A percentile compares a stretch with the other conserved stretches of the same genome.
These are phyloP conservation scores for Drosophila suzukii DNA, from an alignment of 1,140 invertebrate genomes.

Conservation along the genomic window DNA sequence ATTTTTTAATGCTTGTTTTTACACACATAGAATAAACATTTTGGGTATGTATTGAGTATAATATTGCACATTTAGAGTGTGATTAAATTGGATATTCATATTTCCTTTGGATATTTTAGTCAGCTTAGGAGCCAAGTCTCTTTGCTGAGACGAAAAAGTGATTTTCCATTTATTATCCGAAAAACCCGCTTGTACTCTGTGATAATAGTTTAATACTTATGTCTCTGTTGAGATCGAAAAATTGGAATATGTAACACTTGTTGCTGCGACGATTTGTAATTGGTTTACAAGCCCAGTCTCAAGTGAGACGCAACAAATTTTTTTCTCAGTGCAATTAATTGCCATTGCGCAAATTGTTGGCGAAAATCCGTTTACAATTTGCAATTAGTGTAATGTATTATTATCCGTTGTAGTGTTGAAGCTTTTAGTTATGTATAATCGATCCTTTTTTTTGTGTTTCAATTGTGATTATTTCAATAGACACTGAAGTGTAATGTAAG, in stretches of 20 bases:
- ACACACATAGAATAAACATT: constrained; percentile 67
- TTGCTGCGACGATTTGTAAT: no score
- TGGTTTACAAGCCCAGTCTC: neutral
- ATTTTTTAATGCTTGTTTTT: constrained; percentile 66
- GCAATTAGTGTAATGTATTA: neutral
- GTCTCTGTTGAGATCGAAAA: neutral
- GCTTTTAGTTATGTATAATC: neutral
- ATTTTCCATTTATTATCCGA: neutral
- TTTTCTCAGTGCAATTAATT: constrained; percentile 6
- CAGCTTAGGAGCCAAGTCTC: constrained; percentile 28
- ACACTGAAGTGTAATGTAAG: neutral
- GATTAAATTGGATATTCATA: constrained; percentile 34
- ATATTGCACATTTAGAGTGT: constrained; percentile 35
- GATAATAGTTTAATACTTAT: neutral
- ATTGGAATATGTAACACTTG: neutral
- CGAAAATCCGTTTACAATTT: neutral
- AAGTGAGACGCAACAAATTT: neutral
- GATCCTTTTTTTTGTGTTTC: neutral
- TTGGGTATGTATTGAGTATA: constrained; percentile 31
- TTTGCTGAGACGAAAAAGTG: constrained; percentile 28
- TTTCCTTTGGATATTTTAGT: constrained; percentile 14
- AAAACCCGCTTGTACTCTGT: neutral
- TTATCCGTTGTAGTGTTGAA: neutral
- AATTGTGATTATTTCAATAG: constrained; percentile 8
- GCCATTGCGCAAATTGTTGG: neutral